Percentiles rank a stretch among this genome's conserved stretches.
Evolutionary conservation across 1,140 invertebrate genomes (phyloP).

Genomic region (Drosophila hydei): DNA sequence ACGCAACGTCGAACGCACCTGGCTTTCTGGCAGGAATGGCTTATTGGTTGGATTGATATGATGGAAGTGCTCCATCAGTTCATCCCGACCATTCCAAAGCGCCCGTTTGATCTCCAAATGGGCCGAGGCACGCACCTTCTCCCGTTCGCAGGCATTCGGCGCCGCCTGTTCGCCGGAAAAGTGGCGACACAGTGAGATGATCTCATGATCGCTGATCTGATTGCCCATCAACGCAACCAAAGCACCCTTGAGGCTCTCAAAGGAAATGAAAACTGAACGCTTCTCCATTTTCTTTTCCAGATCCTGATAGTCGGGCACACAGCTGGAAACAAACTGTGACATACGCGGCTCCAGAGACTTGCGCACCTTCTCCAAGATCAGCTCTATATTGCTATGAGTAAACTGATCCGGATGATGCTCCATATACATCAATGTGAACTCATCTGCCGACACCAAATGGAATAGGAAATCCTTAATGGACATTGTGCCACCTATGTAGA

Average conservation of each 20-base stretch:
- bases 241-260: conserved; percentile 86
- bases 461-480: conserved; percentile 91
- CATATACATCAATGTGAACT: conserved; percentile 94
- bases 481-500: conserved; percentile 91
- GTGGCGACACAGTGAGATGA: conserved; percentile 88
- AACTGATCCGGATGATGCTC: conserved; percentile 91
- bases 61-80: conserved; percentile 87
- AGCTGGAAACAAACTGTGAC: conserved; percentile 47
- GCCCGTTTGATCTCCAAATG: conserved; percentile 88
- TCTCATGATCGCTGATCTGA: conserved; percentile 90
- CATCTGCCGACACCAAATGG: conserved; percentile 91
- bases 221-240: conserved; percentile 86
- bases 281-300: conserved; percentile 51
- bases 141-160: conserved; percentile 74
- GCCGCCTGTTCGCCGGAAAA: conserved; percentile 85
- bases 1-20: conserved; percentile 87
- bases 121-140: conserved; percentile 85
- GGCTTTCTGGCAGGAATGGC: conserved; percentile 85
- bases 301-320: conserved; percentile 54
- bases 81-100: conserved; percentile 88
- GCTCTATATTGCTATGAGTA: conserved; percentile 87
- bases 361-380: conserved; percentile 89
- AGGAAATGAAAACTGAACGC: conserved; percentile 64
- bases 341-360: conserved; percentile 84
- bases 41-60: conserved; percentile 86